Base-by-base conservation (phyloP, 2,113 vertebrate genomes). In the Oncorhynchus nerka region DNA sequence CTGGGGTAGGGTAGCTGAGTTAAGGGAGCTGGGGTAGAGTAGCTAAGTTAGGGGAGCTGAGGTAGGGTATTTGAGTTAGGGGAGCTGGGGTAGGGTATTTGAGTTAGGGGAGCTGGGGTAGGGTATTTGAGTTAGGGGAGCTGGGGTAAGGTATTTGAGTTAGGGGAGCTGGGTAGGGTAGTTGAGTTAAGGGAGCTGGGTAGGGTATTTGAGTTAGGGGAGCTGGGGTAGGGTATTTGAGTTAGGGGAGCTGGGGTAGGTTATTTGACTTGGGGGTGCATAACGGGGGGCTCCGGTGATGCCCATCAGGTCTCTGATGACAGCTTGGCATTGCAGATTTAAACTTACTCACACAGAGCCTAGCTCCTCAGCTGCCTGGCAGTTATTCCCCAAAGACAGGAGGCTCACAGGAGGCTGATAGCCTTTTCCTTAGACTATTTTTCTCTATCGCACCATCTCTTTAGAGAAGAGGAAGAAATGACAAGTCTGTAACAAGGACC, bases 401-500 rank as follows among this genome's bases (percentile, higher is more conserved):
- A 57, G 34, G 75, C 65, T 30, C 45, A 6, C 3, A n/a, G 48
- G 24, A 55, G 12, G 39, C n/a, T 57, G 69, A 74, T 68, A 77
- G 15, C 22, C 30, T 67, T 30, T 62, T 11, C 69, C 16, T 70
- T 19, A 66, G 22, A 3, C 24, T 48, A 62, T 0, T 19, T 12
- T 7, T 28, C 39, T 45, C 2, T 12, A 12, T 45, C 39, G 9
- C 9, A 9, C 39, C 39, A 11, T 32, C 28, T 48, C 65, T 69
- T 65, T 61, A 74, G 68, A 64, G 59, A 68, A 22, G 51, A 61
- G 39, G 39, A 66, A 81, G 61, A 9, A 62, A 55, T 69, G 77
- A 81, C 39, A 45, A 45, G 39, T 39, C 19, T 74, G 48, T 76
- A 80, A 80, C 34, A 28, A 28, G 22, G 73, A 81, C 59, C 28